Percentiles rank a stretch among this genome's conserved stretches.
Evolutionary conservation across 2,888 invertebrate genomes (phyloP).

Genomic region (Tyria jacobaeae): DNA sequence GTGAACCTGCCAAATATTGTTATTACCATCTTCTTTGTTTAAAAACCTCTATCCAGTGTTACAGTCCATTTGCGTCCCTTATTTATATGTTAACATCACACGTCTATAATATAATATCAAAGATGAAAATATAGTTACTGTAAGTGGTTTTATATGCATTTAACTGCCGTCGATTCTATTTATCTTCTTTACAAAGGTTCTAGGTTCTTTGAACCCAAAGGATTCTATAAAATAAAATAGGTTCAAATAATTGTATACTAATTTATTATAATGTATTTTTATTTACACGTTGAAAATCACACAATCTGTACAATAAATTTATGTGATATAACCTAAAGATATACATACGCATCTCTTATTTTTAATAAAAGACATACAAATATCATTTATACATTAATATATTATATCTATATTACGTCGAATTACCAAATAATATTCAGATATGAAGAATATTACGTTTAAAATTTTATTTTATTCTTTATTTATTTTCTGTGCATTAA

Average conservation of each 20-base stretch:
- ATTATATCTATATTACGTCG: slow-evolving; percentile 70
- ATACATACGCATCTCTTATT: slow-evolving; percentile 69
- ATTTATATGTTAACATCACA: too few species aligned
- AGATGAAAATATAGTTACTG: too few species aligned
- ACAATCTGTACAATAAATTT: slow-evolving; percentile 77
- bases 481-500: slow-evolving; percentile 73
- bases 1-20: too few species aligned
- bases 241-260: slow-evolving; percentile 71
- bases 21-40: too few species aligned
- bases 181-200: background rate
- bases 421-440: slow-evolving; percentile 67
- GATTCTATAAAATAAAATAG: slow-evolving; percentile 32
- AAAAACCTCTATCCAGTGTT: too few species aligned
- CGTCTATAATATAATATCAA: too few species aligned
- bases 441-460: slow-evolving; percentile 59
- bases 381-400: slow-evolving; percentile 46
- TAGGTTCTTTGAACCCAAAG: background rate
- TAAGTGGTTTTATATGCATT: background rate
- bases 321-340: slow-evolving; percentile 67
- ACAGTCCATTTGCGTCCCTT: too few species aligned
- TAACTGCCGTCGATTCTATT: too few species aligned
- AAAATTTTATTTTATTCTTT: slow-evolving; percentile 53
- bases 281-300: slow-evolving; percentile 80
- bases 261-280: slow-evolving; percentile 78
- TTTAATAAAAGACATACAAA: slow-evolving; percentile 78